Conservation (phyloP, 30 jellyfish, hydroid and myxozoan genomes). For the Catostylus mosaicus region DNA sequence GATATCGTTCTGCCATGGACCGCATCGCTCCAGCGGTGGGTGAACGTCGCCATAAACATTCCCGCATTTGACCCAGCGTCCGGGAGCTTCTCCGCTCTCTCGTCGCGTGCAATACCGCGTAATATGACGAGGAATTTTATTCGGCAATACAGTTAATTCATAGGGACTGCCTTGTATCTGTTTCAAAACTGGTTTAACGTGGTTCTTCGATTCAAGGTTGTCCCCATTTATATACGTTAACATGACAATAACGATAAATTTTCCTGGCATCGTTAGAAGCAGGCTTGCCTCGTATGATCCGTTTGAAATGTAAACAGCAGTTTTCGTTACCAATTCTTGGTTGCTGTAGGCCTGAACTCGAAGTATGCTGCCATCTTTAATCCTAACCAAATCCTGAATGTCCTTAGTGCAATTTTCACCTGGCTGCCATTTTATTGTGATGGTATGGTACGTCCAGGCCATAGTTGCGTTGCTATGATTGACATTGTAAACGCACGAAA, state of each 20-base stretch:
- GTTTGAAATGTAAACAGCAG: constrained; percentile 64
- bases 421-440: constrained; percentile 68
- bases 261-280: constrained; percentile 80
- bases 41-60: constrained; percentile 60
- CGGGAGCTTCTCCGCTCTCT: constrained; percentile 84
- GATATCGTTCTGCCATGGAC: constrained; percentile 85
- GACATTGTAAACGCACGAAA: constrained; percentile 43
- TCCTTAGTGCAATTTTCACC: constrained; percentile 67
- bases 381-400: constrained; percentile 13
- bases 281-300: constrained; percentile 75
- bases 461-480: constrained; percentile 14
- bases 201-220: constrained; percentile 64
- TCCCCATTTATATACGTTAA: constrained; percentile 82
- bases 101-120: constrained; percentile 67
- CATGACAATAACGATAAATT: constrained; percentile 66
- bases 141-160: constrained; percentile 36
- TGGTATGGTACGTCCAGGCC: constrained; percentile 66
- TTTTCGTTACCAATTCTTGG: constrained; percentile 74
- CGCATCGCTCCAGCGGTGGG: constrained; percentile 92
- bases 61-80: constrained; percentile 97
- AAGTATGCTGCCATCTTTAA: constrained; percentile 68
- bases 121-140: constrained; percentile 55
- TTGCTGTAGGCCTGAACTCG: constrained; percentile 92
- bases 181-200: constrained; percentile 74
- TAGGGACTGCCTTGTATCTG: constrained; percentile 90